Base-by-base conservation (phyloP, 2,888 invertebrate genomes). In the Luffia ferchaultella region DNA sequence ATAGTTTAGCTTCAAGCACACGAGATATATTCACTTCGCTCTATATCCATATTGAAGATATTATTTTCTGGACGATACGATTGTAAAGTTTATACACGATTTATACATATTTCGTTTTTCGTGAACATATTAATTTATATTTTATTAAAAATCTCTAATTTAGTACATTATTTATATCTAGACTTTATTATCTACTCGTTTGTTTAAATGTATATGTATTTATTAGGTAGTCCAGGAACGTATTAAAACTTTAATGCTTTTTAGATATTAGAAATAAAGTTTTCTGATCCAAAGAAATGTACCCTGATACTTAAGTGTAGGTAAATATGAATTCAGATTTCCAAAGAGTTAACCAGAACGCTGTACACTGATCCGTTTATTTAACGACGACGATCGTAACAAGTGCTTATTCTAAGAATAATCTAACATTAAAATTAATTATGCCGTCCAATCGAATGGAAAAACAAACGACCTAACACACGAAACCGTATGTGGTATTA, bases 1-100 rank as follows among this genome's bases (percentile, higher is more conserved):
- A 83, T 82, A 83, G 79, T 79, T 77, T 83, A 82, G 83, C 83
- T 83, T 80, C 82, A 83, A 83, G 83, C 83, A 80, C 76, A 65
- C 61, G 72, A 45, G 15, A 9, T 42, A n/a, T 16, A 16, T 42
- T 16, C 43, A 3, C 30, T 30, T 30, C 5, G 12, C 5, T 30
- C 30, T 30, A 3, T 12, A 30, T 30, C 12, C 12, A 12, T 30
- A 30, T 12, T 30, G 3, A 7, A 30, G 5, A 7, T 7, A 7
- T 30, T 30, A 30, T 12, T 17, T 49, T 49, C 45, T n/a, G 40
- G 9, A 49, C 18, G 15, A 40, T 43, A 2, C 20, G 16, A 46
- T 16, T 7, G 41, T 43, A n/a, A 16, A 43, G 20, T 18, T 40
- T 40, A 40, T 40, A 9, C 16, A 16, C 43, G 5, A 1, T 20